These are phyloP conservation scores for Ctenopoma kingsleyae DNA, from an alignment of 2,797 vertebrate species.

Conservation along the genomic window DNA sequence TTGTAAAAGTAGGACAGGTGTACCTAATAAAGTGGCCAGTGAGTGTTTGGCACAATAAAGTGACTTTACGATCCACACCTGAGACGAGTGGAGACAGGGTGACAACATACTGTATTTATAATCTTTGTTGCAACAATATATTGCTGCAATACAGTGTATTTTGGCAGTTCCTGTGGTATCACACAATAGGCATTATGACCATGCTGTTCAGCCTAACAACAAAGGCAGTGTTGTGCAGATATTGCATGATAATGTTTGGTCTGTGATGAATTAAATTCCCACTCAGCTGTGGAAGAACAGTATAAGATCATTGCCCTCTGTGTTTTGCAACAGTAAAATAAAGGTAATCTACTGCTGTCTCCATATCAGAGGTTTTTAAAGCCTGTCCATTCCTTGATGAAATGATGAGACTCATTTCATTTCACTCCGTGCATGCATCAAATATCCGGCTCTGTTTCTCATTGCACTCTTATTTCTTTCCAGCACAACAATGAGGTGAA, in stretches of 20 bases:
- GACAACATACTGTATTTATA: neutral
- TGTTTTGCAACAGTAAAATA: conserved; percentile 14
- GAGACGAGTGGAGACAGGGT: neutral
- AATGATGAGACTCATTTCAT: conserved; percentile 41
- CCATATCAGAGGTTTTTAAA: conserved; percentile 31
- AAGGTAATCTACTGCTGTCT: conserved; percentile 26
- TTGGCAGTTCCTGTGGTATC: conserved; percentile 18
- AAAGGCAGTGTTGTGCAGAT: conserved; percentile 25
- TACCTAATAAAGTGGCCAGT: too few species aligned
- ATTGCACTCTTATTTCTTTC: conserved; percentile 31
- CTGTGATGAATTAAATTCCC: conserved; percentile 15
- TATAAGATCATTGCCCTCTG: conserved; percentile 35
- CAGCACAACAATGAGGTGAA: conserved; percentile 1
- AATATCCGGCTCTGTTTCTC: conserved; percentile 44
- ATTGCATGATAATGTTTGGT: conserved; percentile 20
- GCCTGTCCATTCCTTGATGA: conserved; percentile 15
- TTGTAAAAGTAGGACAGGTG: too few species aligned
- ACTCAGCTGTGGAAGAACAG: conserved; percentile 22
- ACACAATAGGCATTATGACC: conserved; percentile 12
- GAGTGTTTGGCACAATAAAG: neutral
- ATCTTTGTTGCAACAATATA: conserved; percentile 1
- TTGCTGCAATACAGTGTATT: conserved; percentile 13
- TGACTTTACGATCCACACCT: conserved; percentile 10
- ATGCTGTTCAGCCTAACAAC: conserved; percentile 18
- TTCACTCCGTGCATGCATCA: conserved; percentile 34